Conservation (phyloP, 2,797 vertebrate species). For the Danionella dracula region DNA sequence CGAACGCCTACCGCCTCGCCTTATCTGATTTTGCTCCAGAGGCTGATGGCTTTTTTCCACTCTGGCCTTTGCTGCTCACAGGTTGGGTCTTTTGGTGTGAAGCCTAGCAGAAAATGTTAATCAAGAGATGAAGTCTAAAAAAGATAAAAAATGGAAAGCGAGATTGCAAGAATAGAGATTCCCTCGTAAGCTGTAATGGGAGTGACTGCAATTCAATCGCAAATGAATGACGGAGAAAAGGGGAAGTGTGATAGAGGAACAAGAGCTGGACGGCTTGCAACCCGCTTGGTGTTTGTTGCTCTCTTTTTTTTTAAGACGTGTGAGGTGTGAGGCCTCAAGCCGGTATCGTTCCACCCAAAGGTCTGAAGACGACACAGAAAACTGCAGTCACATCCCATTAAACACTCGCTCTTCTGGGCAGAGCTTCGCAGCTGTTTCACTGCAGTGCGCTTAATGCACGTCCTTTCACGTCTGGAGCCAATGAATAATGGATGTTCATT, state of each 20-base stretch:
- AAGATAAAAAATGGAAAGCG: slow-evolving; percentile 41
- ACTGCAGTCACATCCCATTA: slow-evolving; percentile 64
- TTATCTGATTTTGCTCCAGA: slow-evolving; percentile 87
- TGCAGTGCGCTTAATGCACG: slow-evolving; percentile 47
- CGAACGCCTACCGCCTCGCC: slow-evolving; percentile 78
- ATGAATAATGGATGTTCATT: slow-evolving; percentile 37
- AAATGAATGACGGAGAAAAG: slow-evolving; percentile 58
- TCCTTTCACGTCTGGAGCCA: slow-evolving; percentile 23
- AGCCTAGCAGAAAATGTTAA: slow-evolving; percentile 80
- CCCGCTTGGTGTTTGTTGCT: slow-evolving; percentile 23
- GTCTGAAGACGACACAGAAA: slow-evolving; percentile 41
- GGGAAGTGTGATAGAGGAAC: slow-evolving; percentile 57
- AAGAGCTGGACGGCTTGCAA: slow-evolving; percentile 34
- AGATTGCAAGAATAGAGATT: slow-evolving; percentile 56
- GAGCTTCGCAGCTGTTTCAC: slow-evolving; percentile 56
- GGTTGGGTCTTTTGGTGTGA: slow-evolving; percentile 76
- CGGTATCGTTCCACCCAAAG: not conserved
- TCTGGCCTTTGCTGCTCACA: slow-evolving; percentile 67
- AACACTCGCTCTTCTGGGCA: slow-evolving; percentile 56
- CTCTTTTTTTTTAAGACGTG: no score
- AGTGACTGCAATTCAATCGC: slow-evolving; percentile 66
- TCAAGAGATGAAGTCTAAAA: slow-evolving; percentile 57
- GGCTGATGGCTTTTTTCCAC: slow-evolving; percentile 60
- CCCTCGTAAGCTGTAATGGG: slow-evolving; percentile 67
- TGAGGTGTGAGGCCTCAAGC: slow-evolving; percentile 13